Evolutionary conservation across 2,888 invertebrate species (phyloP), one percentile per base, ranked within the genome.

Genomic region (Acrobasis consociella): DNA sequence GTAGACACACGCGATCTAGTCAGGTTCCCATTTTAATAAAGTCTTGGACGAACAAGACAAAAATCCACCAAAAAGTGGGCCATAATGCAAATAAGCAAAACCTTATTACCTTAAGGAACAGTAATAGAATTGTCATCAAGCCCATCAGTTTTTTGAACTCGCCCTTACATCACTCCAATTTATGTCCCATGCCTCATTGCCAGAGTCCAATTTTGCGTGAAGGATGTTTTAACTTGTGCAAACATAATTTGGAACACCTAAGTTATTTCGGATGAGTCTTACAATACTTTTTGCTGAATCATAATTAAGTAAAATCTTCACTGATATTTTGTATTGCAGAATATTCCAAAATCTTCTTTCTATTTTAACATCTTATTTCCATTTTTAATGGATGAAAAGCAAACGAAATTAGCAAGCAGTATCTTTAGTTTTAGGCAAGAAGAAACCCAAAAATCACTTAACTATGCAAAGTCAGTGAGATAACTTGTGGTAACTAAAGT

Each of bases 401-500:
- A 52, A 31, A 31, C 13, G 13, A 22, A 1, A 52, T 52, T 52
- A 13, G 52, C 52, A 52, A 52, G 31, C 31, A 52, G 5, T 31
- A 52, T 52, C 17, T 31, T 60, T 62, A 55, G 53, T 84, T 83
- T 63, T 80, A 87, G 86, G 80, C 76, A 82, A 83, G 77, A 67
- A 69, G 64, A 75, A 81, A 77, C 77, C 82, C 83, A 86, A 83
- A 52, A 83, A 7, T 70, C 75, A 76, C 75, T 78, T 76, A 79
- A 74, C 73, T 76, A 75, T 65, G 69, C 65, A 70, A 74, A 77
- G 71, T 70, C 69, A 74, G 69, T 68, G 72, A 70, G 65, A 70
- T 68, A 65, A 50, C 56, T 63, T 65, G 69, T 72, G 72, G 70
- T 66, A 63, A 15, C n/a, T 37, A n/a, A 53, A n/a, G 46, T 46